A percentile compares a stretch with the other conserved stretches of the same genome.
These are phyloP conservation scores for Montipora foliosa DNA, from an alignment of 64 coral and sea anemone genomes.

Conservation along the genomic window DNA sequence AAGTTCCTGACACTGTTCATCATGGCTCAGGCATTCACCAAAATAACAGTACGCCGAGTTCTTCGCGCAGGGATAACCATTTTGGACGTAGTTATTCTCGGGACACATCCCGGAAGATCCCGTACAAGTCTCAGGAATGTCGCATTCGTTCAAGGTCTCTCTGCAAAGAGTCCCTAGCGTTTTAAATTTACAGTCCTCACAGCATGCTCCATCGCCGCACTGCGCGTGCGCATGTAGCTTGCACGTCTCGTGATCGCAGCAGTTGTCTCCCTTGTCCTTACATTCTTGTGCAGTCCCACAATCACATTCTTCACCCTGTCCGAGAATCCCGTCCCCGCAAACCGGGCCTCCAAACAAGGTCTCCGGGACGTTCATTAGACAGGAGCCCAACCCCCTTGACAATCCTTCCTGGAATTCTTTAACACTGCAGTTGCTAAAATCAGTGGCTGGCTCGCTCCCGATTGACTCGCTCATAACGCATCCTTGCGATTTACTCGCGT, in stretches of 20 bases:
- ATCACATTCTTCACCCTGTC: slow-evolving; percentile 9
- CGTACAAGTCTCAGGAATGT: slow-evolving; percentile 24
- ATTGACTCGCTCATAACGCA: slow-evolving; percentile 38
- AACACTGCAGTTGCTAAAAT: slow-evolving; percentile 33
- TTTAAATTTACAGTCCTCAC: slow-evolving; percentile 23
- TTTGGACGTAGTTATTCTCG: slow-evolving; percentile 44
- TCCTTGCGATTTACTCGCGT: neutral
- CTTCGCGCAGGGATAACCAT: slow-evolving; percentile 48
- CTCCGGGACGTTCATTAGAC: slow-evolving; percentile 8
- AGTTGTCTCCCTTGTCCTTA: neutral
- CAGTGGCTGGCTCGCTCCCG: slow-evolving; percentile 24
- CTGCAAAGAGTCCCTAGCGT: slow-evolving; percentile 1
- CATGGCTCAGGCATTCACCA: slow-evolving; percentile 45
- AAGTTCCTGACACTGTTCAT: slow-evolving; percentile 50
- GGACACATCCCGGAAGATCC: slow-evolving; percentile 49
- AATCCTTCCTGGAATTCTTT: neutral
- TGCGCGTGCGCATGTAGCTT: slow-evolving; percentile 22
- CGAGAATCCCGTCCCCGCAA: slow-evolving; percentile 36
- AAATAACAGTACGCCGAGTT: slow-evolving; percentile 49
- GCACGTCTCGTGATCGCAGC: slow-evolving; percentile 19
- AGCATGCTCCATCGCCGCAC: slow-evolving; percentile 13
- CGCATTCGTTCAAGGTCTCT: slow-evolving; percentile 28
- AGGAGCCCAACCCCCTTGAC: slow-evolving; percentile 7
- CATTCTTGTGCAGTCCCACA: slow-evolving; percentile 42
- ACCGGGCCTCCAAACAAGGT: slow-evolving; percentile 6